These are phyloP conservation scores for Ectemnius lituratus DNA, from an alignment of 2,888 invertebrate species.

Conservation along the genomic window DNA sequence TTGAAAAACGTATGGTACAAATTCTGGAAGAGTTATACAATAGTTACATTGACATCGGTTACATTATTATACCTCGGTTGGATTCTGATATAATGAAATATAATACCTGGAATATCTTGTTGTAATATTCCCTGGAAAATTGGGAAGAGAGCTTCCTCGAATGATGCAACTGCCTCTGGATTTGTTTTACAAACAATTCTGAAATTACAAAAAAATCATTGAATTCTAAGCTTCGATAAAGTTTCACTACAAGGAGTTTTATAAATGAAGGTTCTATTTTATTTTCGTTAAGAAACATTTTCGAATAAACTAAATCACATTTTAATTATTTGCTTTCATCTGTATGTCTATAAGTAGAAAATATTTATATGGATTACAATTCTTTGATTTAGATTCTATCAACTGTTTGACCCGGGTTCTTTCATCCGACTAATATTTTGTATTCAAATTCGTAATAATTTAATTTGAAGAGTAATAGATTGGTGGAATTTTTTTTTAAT, in stretches of 20 bases:
- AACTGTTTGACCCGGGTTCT: too few species aligned
- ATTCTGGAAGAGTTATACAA: constrained; percentile 82
- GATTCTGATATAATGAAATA: constrained; percentile 1
- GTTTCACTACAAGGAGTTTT: too few species aligned
- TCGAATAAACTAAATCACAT: too few species aligned
- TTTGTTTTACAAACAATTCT: constrained; percentile 92
- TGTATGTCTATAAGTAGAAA: too few species aligned
- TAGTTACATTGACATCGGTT: not conserved
- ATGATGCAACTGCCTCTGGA: constrained; percentile 88
- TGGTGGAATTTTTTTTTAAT: too few species aligned
- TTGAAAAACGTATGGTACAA: constrained; percentile 99
- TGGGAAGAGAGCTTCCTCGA: constrained; percentile 95
- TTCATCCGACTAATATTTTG: too few species aligned
- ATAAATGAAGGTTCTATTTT: too few species aligned
- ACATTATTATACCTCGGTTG: not conserved
- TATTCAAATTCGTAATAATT: not conserved
- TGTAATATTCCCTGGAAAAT: constrained; percentile 96
- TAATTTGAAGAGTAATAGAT: not conserved
- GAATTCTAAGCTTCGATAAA: not conserved
- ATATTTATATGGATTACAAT: too few species aligned
- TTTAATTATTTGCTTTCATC: too few species aligned
- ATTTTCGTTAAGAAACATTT: too few species aligned
- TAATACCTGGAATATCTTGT: constrained; percentile 92
- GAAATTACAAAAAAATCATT: constrained; percentile 49
- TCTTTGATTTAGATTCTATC: too few species aligned